Conservation (phyloP, 2,888 invertebrate genomes). For the Drosophila suboccidentalis region DNA sequence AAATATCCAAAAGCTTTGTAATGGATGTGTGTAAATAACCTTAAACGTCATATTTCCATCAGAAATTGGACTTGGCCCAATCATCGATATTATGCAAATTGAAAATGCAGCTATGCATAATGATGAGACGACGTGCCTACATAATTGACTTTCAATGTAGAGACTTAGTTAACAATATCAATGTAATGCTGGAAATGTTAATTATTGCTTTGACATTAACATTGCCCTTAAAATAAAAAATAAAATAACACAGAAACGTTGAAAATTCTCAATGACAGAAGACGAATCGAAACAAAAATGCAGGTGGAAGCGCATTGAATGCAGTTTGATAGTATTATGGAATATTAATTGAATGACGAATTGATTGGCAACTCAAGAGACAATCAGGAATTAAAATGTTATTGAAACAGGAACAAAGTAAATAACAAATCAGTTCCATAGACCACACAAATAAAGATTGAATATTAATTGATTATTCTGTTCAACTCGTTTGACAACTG, state of each 20-base stretch:
- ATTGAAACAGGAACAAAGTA: conserved; percentile 8
- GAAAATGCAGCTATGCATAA: conserved; percentile 43
- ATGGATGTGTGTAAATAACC: conserved; percentile 45
- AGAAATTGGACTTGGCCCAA: conserved; percentile 51
- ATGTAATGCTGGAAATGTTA: conserved; percentile 55
- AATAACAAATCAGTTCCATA: conserved; percentile 42
- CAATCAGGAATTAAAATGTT: conserved; percentile 38
- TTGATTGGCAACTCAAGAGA: conserved; percentile 3
- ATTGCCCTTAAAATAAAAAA: conserved; percentile 69
- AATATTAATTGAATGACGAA: conserved; percentile 20
- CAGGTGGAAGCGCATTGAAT: conserved; percentile 62
- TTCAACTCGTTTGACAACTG: conserved; percentile 27
- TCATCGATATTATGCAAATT: conserved; percentile 59
- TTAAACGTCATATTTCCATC: conserved; percentile 52
- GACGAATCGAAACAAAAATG: conserved; percentile 30
- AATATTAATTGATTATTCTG: conserved; percentile 21
- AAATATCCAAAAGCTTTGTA: neutral
- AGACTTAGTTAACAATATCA: conserved; percentile 18
- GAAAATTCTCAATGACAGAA: conserved; percentile 21
- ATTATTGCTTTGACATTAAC: conserved; percentile 70
- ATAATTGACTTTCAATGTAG: conserved; percentile 67
- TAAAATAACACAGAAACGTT: conserved; percentile 13
- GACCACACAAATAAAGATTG: conserved; percentile 29
- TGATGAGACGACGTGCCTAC: conserved; percentile 27
- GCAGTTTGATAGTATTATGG: conserved; percentile 1